Evolutionary conservation across 2,888 invertebrate species (phyloP).

Genomic region (Cephus spinipes): DNA sequence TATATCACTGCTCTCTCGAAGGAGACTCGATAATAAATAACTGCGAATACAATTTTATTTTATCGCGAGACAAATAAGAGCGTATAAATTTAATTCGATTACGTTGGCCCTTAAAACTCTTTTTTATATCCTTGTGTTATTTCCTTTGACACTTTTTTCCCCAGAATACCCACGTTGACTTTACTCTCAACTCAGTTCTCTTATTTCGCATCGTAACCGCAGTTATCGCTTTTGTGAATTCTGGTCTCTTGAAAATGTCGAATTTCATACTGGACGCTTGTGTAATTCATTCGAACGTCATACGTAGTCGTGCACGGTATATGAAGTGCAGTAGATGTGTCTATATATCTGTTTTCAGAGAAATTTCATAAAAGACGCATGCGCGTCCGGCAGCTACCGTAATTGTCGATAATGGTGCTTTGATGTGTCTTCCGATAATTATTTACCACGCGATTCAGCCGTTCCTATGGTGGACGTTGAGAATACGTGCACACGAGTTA

Average conservation of each 20-base stretch:
- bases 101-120: not conserved
- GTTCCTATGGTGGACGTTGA: not conserved
- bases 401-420: conserved; percentile 16
- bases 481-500: not conserved
- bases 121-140: not conserved
- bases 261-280: not conserved
- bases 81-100: not conserved
- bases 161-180: not conserved
- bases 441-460: not conserved
- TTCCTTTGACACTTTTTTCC: not conserved
- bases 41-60: not conserved
- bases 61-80: not conserved
- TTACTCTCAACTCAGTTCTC: not conserved
- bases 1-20: not conserved
- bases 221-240: not conserved
- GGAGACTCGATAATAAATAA: not conserved
- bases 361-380: not conserved
- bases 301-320: not conserved
- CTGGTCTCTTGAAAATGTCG: not conserved
- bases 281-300: not conserved
- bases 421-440: conserved; percentile 9
- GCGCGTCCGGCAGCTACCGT: not conserved
- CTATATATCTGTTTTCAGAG: not conserved
- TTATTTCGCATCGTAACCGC: not conserved
- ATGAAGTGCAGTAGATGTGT: not conserved